Conservation (phyloP, 2,888 invertebrate species). For the Helicoverpa assulta region DNA sequence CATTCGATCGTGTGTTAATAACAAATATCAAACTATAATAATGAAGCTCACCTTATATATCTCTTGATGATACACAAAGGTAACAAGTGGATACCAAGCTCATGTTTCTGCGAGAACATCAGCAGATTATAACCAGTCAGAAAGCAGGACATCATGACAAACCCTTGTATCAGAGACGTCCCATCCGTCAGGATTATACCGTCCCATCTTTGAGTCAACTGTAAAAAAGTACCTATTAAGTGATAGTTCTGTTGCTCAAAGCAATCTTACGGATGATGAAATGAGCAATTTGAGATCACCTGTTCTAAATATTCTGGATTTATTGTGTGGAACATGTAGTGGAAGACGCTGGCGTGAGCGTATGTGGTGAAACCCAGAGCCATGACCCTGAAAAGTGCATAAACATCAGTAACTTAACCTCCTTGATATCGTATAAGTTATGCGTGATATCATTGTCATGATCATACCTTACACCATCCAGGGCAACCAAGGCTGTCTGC, state of each 20-base stretch:
- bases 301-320: conserved; percentile 53
- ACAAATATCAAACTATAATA: not conserved
- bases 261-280: not conserved
- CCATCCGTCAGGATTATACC: conserved; percentile 26
- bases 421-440: no score
- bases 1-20: no score
- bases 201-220: conserved; percentile 25
- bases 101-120: conserved; percentile 39
- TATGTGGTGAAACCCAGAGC: conserved; percentile 29
- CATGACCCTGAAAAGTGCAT: conserved; percentile 42
- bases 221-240: not conserved
- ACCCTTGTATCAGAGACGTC: conserved; percentile 41
- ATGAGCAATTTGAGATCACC: conserved; percentile 19
- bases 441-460: not conserved
- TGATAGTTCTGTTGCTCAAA: not conserved
- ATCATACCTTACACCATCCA: conserved; percentile 49
- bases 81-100: conserved; percentile 35
- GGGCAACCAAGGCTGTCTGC: conserved; percentile 29
- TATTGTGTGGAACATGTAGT: conserved; percentile 27
- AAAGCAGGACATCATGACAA: conserved; percentile 49
- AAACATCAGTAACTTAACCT: not conserved
- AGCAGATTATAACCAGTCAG: conserved; percentile 50
- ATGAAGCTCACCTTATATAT: conserved; percentile 37
- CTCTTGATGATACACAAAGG: conserved; percentile 49
- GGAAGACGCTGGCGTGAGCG: conserved; percentile 34